These are phyloP conservation scores for Drosophila nigrodunni DNA, from an alignment of 1,140 invertebrate species.

Conservation along the genomic window DNA sequence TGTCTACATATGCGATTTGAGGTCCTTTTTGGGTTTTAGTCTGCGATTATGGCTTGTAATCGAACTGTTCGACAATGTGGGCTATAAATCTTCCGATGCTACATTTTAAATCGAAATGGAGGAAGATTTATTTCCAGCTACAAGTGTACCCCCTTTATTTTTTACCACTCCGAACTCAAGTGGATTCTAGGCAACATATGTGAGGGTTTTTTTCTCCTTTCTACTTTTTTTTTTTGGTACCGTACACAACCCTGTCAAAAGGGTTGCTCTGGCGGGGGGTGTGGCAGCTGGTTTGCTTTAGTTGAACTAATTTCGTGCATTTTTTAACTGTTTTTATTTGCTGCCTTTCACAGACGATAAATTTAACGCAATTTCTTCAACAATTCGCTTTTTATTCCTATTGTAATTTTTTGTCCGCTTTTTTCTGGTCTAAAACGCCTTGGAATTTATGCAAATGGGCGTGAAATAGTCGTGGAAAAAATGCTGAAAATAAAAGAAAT, in stretches of 20 bases:
- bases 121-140: conserved; percentile 75
- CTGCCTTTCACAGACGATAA: conserved; percentile 75
- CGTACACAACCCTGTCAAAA: conserved; percentile 19
- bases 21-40: conserved; percentile 33
- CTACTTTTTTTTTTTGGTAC: not conserved
- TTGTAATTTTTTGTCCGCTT: conserved; percentile 15
- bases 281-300: conserved; percentile 40
- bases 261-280: conserved; percentile 37
- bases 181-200: conserved; percentile 51
- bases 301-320: conserved; percentile 75
- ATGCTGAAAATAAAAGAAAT: conserved; percentile 75
- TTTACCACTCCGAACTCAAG: conserved; percentile 36
- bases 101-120: conserved; percentile 76
- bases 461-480: conserved; percentile 75
- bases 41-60: conserved; percentile 79
- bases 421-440: conserved; percentile 53
- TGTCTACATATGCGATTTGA: conserved; percentile 62
- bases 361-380: conserved; percentile 73
- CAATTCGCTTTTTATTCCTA: conserved; percentile 50
- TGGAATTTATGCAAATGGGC: conserved; percentile 81
- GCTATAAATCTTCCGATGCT: conserved; percentile 64
- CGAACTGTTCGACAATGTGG: conserved; percentile 78
- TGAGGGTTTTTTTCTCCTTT: conserved; percentile 28
- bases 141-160: conserved; percentile 58
- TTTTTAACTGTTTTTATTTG: conserved; percentile 46